phyloP scores from a whole-genome alignment of 2,888 invertebrate species.

The Protophormia terraenovae region DNA sequence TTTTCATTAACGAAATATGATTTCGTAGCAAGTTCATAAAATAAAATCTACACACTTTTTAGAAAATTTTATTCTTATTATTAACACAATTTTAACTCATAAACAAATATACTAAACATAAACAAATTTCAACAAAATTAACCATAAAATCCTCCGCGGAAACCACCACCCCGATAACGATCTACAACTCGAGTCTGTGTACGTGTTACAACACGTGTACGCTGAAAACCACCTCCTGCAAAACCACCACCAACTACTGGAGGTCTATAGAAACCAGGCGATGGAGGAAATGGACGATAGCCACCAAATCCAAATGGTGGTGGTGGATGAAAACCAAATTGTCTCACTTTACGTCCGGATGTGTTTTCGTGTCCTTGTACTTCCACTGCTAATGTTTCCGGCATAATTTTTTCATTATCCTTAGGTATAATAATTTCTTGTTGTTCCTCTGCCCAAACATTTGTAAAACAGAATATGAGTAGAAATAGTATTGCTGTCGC shows the following conservation, averaged over 20 bases:
- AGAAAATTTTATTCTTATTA: neutral
- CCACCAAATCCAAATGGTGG: slow-evolving; percentile 67
- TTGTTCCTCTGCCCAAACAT: slow-evolving; percentile 1
- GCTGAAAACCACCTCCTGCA: slow-evolving; percentile 70
- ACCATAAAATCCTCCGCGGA: slow-evolving; percentile 62
- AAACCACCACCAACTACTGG: slow-evolving; percentile 52
- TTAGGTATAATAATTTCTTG: neutral
- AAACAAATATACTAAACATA: no score
- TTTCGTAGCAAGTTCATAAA: no score
- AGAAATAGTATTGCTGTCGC: neutral
- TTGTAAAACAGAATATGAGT: neutral
- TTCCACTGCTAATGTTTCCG: slow-evolving; percentile 36
- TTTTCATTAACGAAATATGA: no score
- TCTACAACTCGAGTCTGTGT: slow-evolving; percentile 72
- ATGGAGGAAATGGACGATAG: slow-evolving; percentile 6
- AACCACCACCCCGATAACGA: slow-evolving; percentile 69
- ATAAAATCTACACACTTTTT: neutral
- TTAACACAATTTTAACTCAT: neutral
- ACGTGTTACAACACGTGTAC: slow-evolving; percentile 73
- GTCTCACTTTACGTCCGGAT: slow-evolving; percentile 72
- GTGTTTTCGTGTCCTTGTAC: slow-evolving; percentile 67
- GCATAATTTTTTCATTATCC: neutral
- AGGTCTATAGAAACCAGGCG: slow-evolving; percentile 39
- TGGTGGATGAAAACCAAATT: slow-evolving; percentile 71
- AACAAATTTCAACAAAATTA: slow-evolving; percentile 3